phyloP scores from a whole-genome alignment of 2,113 vertebrate species.

The Diphyllodes magnificus region DNA sequence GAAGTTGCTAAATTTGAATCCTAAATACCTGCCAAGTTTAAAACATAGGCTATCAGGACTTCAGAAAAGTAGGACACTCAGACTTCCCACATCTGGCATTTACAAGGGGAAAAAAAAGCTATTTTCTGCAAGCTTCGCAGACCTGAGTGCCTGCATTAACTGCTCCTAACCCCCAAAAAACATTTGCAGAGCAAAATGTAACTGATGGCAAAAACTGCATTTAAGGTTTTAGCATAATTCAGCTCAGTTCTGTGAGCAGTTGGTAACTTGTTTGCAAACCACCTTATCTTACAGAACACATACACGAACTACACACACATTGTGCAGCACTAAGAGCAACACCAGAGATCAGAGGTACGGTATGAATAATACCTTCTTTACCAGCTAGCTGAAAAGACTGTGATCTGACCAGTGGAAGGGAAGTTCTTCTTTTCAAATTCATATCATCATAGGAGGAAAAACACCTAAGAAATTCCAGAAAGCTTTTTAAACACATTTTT shows the following conservation, averaged over 20 bases:
- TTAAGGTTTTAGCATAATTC: background rate
- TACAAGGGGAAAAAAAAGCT: background rate
- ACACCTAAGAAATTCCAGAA: constrained; percentile 73
- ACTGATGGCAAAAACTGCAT: background rate
- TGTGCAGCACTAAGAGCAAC: background rate
- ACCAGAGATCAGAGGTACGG: background rate
- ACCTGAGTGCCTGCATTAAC: background rate
- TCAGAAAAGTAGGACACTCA: background rate
- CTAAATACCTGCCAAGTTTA: background rate
- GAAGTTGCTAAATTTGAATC: background rate
- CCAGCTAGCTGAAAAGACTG: constrained; percentile 91
- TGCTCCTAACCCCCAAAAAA: background rate
- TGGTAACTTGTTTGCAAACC: background rate
- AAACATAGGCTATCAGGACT: background rate
- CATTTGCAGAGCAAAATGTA: background rate
- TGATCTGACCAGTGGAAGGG: constrained; percentile 91
- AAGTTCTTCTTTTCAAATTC: constrained; percentile 92
- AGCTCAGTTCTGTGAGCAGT: background rate
- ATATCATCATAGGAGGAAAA: constrained; percentile 97
- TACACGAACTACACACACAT: rapidly evolving
- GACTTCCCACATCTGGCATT: background rate
- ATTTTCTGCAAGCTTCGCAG: background rate
- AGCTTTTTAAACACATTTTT: background rate
- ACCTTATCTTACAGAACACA: background rate
- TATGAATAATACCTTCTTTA: constrained; percentile 82